Conservation (phyloP, 2,113 vertebrate species). For the Daubentonia madagascariensis region DNA sequence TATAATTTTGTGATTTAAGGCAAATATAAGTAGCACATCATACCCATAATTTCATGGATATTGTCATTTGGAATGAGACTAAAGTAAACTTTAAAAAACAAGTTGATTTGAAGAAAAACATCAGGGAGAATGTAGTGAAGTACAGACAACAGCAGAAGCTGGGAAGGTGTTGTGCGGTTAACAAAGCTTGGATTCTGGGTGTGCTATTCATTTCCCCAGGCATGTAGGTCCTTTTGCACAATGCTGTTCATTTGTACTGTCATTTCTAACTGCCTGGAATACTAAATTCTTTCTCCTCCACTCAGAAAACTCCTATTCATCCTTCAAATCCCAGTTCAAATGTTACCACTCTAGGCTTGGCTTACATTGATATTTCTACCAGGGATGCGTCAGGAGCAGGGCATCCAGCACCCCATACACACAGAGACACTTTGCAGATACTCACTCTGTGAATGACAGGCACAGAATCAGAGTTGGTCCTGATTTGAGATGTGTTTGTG, state of each 20-base stretch:
- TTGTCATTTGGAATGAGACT: neutral
- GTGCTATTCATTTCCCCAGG: neutral
- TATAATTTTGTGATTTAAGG: neutral
- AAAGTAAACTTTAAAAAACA: neutral
- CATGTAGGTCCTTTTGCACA: neutral
- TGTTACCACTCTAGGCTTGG: neutral
- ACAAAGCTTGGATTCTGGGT: rapidly evolving
- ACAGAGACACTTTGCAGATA: neutral
- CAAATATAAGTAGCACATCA: neutral
- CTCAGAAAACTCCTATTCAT: neutral
- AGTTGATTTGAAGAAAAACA: neutral
- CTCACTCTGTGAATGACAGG: rapidly evolving
- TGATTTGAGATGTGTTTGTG: neutral
- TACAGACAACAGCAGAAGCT: rapidly evolving
- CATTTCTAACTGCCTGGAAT: neutral
- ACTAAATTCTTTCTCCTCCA: neutral
- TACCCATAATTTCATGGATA: neutral
- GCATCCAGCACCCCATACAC: neutral
- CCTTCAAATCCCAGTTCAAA: neutral
- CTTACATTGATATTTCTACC: neutral
- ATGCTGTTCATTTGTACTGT: neutral
- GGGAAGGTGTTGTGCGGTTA: rapidly evolving
- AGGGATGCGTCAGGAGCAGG: neutral
- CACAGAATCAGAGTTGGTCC: neutral
- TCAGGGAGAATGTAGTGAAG: neutral